Evolutionary conservation across 2,797 vertebrate species (phyloP), one percentile per base, ranked within the genome.

Genomic region (Hafferia zeledoni): DNA sequence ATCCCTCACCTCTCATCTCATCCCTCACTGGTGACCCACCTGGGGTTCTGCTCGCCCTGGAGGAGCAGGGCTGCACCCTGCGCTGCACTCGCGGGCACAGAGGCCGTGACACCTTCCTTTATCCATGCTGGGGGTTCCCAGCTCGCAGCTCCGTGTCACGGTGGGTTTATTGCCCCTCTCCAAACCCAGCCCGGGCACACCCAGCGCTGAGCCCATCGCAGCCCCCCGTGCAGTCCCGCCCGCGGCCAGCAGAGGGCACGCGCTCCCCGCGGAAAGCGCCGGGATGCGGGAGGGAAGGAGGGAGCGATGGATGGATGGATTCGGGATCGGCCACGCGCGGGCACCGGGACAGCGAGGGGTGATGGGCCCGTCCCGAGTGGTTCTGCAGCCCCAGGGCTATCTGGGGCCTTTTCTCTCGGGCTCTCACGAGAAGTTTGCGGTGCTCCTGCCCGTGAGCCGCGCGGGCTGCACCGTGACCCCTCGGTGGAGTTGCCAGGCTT

Each of bases 211-310:
- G 23, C 46, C 46, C 46, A 47, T 24, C 47, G 23, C 23, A 24
- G 44, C 7, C 20, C 41, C 12, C 2, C 7, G 2, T 30, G 71
- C 87, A 64, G 79, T 33, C 57, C 87, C n/a, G 0, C 17, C 20
- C 20, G 17, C 5, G 49, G 78, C 93, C 98, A 97, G 94, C 50
- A 97, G 98, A 93, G 94, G 95, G 95, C 89, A 17, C 95, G 60
- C 53, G 90, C 31, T 76, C 63, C 55, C 96, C 93, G 79, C 10
- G 70, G 52, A 93, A 44, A 35, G 68, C 47, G 33, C 47, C 30
- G 60, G 31, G 25, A 57, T 52, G 33, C 83, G 56, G 47, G 28
- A 49, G n/a, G 37, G 49, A 28, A 24, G 56, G 33, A 57, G 15
- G 16, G 44, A 8, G 24, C 22, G 39, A 22, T 19, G 35, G 18